These are phyloP conservation scores for Yponomeuta evonymella DNA, from an alignment of 2,888 invertebrate genomes.

Conservation along the genomic window DNA sequence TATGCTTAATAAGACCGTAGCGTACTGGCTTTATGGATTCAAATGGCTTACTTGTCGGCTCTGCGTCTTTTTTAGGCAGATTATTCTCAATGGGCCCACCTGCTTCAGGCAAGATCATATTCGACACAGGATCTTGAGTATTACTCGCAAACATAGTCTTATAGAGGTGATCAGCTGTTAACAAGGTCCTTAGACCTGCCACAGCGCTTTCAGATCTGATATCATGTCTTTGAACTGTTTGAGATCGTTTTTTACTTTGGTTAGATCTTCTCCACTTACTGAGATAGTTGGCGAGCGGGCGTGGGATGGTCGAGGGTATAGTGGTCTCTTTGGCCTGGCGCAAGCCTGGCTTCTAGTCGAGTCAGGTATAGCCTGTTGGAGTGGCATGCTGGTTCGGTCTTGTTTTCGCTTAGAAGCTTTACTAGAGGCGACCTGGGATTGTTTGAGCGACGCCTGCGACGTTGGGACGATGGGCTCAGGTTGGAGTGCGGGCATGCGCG, in stretches of 20 bases:
- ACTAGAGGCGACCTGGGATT: neutral
- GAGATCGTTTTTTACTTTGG: constrained; percentile 10
- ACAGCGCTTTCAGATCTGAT: neutral
- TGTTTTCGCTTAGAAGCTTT: neutral
- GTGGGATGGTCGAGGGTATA: neutral
- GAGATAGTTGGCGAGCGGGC: neutral
- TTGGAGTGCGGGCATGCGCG: constrained; percentile 41
- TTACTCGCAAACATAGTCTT: neutral
- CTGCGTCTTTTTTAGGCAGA: neutral
- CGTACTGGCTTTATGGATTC: neutral
- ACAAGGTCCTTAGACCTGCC: neutral
- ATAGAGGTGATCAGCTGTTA: constrained; percentile 8
- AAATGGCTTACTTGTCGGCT: neutral
- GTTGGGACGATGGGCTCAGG: constrained; percentile 43
- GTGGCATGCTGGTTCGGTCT: constrained; percentile 14
- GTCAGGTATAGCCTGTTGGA: constrained; percentile 8
- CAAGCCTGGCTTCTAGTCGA: constrained; percentile 4
- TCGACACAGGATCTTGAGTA: neutral
- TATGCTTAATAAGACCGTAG: constrained; percentile 12
- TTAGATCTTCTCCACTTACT: neutral
- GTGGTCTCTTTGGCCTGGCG: neutral
- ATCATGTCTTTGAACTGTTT: constrained; percentile 8
- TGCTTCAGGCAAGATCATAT: neutral
- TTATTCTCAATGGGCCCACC: neutral
- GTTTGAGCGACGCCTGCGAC: constrained; percentile 9